phyloP scores from a whole-genome alignment of 2,113 vertebrate genomes.

The Alouatta palliata region DNA sequence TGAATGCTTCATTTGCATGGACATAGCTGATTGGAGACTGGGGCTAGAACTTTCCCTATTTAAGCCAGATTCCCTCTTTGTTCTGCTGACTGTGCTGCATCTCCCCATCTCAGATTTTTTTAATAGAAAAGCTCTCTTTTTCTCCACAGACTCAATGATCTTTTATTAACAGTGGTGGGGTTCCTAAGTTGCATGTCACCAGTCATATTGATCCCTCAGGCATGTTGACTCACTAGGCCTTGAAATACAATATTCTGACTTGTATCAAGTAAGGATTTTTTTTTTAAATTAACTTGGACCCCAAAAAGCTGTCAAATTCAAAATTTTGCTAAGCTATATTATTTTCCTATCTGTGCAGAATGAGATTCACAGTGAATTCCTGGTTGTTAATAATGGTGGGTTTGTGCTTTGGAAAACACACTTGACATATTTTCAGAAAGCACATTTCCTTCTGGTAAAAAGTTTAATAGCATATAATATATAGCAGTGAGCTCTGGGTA shows the following conservation, averaged over 20 bases:
- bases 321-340: constrained; percentile 43
- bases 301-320: constrained; percentile 21
- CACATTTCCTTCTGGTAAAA: background rate
- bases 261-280: background rate
- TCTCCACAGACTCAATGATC: background rate
- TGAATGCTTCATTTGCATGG: background rate
- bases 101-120: background rate
- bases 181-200: background rate
- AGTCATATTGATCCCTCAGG: background rate
- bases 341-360: constrained; percentile 6
- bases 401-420: constrained; percentile 14
- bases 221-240: background rate
- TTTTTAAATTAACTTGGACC: background rate
- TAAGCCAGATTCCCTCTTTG: background rate
- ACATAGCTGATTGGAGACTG: background rate
- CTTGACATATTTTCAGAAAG: background rate
- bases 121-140: background rate
- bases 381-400: background rate
- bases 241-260: constrained; percentile 33
- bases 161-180: background rate
- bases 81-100: background rate
- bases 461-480: background rate
- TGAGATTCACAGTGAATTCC: background rate
- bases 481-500: background rate
- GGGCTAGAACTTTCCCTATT: background rate